Conservation (phyloP, 2,113 vertebrate species). For the Montifringilla adamsi region DNA sequence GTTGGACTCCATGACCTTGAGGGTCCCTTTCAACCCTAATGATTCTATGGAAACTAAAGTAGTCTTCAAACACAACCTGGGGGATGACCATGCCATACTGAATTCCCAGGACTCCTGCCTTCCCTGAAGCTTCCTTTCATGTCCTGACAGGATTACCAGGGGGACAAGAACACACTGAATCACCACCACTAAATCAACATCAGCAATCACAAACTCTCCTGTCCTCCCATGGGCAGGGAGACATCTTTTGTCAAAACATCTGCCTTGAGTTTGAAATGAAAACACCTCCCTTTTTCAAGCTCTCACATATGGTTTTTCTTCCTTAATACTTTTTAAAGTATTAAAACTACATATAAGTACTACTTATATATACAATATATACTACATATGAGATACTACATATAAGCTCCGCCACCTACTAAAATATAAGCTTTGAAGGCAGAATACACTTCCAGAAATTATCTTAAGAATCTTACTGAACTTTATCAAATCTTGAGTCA, state of each 20-base stretch:
- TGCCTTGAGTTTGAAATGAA: neutral
- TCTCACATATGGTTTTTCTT: neutral
- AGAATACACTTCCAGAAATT: conserved; percentile 1
- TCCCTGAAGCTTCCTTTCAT: neutral
- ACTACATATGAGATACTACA: neutral
- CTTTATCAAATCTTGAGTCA: conserved; percentile 28
- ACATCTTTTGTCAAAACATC: neutral
- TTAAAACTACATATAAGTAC: no score
- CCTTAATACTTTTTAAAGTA: neutral
- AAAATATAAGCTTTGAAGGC: neutral
- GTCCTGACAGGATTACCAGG: neutral
- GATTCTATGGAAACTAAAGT: neutral
- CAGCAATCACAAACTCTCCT: neutral
- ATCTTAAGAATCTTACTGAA: neutral
- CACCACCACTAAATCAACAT: neutral
- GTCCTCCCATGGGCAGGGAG: neutral
- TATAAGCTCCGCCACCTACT: neutral
- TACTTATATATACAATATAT: no score
- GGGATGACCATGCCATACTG: rapidly evolving
- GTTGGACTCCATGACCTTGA: neutral
- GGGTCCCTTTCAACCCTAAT: neutral
- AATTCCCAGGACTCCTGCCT: neutral
- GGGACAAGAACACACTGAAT: neutral
- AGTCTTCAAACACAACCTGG: neutral
- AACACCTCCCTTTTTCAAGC: neutral